Evolutionary conservation across 2,113 vertebrate genomes (phyloP), one percentile per base, ranked within the genome.

Genomic region (Cricetomys ansorgei): DNA sequence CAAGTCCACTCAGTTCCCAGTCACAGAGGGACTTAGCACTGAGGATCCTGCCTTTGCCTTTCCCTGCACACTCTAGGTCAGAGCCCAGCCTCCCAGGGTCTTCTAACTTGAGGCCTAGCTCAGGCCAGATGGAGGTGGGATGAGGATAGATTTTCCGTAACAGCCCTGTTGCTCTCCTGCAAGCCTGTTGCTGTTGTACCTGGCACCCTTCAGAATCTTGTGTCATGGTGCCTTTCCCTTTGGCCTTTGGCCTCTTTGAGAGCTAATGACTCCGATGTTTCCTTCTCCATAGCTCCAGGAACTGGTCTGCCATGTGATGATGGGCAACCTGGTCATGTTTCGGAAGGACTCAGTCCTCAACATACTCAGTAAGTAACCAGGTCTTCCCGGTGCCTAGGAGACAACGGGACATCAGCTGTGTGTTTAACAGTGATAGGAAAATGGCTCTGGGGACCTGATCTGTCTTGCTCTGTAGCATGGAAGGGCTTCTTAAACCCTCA

Each of bases 251-350:
- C n/a, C 50, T 59, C 88, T 65, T 43, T 2, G 0, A 80, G 40
- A 87, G 55, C 23, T 27, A 73, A 8, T 2, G 12, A 72, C 69
- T 53, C 77, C 43, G 10, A 77, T 76, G 59, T 55, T 25, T 65
- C 19, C 84, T 65, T 59, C 43, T 50, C n/a, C 16, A 73, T 97
- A 99, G 99, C 98, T 99, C 80, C 99, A 99, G 99, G 99, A 99
- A 97, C 98, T 99, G 91, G 99, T 99, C 98, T 99, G 99, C 98
- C 99, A 99, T 0, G 99, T 99, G 96, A 99, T 99, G 99, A 99
- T 99, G 99, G 99, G 99, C 0, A 99, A 99, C 98, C 98, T 99
- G 64, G 99, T 99, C 86, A 99, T 99, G 99, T 99, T 99, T 95
- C 99, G 99, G 62, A 99, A 99, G 55, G 99, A 99, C 85, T 99